Conservation (phyloP, 2,113 vertebrate species). For the Pseudopipra pipra region DNA sequence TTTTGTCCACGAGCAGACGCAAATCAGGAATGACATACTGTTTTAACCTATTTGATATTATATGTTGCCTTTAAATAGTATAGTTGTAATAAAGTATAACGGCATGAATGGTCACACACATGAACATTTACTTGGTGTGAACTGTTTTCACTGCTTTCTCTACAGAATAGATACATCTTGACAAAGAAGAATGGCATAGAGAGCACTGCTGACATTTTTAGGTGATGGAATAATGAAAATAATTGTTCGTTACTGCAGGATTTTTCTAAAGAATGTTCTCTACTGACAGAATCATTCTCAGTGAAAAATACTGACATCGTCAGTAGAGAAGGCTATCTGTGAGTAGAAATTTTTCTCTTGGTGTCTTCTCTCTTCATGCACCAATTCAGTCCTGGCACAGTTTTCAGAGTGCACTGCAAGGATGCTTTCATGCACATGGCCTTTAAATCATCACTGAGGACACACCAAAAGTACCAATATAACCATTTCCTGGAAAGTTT, state of each 20-base stretch:
- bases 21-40: conserved; percentile 28
- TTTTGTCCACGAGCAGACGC: conserved; percentile 12
- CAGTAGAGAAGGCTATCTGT: not conserved
- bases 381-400: not conserved
- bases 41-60: not conserved
- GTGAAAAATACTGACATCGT: not conserved
- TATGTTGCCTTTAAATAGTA: conserved; percentile 15
- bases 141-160: conserved; percentile 24
- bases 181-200: not conserved
- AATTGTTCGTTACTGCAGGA: not conserved
- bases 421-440: not conserved
- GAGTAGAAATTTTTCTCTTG: not conserved
- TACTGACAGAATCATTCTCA: not conserved
- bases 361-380: not conserved
- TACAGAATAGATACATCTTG: not conserved
- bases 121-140: conserved; percentile 29
- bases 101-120: not conserved
- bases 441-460: not conserved
- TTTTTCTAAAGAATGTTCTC: conserved; percentile 12
- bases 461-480: not conserved
- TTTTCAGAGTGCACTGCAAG: not conserved
- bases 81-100: not conserved
- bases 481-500: not conserved
- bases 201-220: conserved; percentile 40
- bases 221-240: conserved; percentile 35